phyloP scores from a whole-genome alignment of 1,140 invertebrate genomes.

The Pseudachorutes palmiensis region DNA sequence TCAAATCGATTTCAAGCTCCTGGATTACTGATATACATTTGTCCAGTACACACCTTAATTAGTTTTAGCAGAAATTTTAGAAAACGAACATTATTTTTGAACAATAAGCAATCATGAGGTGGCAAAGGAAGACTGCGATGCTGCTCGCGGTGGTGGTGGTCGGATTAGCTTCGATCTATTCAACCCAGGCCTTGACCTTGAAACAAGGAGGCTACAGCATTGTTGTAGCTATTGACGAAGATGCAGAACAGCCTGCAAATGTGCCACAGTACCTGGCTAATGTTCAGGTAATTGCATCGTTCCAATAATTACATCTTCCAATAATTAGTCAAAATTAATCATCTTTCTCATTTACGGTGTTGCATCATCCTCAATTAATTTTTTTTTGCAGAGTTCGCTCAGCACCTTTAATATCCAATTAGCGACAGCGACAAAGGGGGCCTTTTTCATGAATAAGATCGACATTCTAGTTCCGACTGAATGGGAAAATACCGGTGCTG shows the following conservation, averaged over 20 bases:
- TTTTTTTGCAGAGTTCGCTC: too few relatives aligned
- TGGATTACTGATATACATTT: too few relatives aligned
- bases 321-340: neutral
- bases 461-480: conserved; percentile 18
- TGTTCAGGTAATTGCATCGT: neutral
- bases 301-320: neutral
- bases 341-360: neutral
- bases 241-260: neutral
- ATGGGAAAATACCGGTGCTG: conserved; percentile 14
- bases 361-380: conserved; percentile 4
- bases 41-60: too few relatives aligned
- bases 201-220: conserved; percentile 24
- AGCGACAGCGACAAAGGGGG: conserved; percentile 6
- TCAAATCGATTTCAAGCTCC: too few relatives aligned
- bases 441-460: conserved; percentile 24
- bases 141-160: too few relatives aligned
- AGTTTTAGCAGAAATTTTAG: too few relatives aligned
- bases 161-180: neutral
- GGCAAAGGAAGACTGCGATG: too few relatives aligned
- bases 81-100: too few relatives aligned
- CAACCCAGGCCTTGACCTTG: neutral
- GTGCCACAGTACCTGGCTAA: neutral
- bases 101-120: too few relatives aligned
- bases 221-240: conserved; percentile 21
- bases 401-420: too few relatives aligned